Conservation (phyloP, 2,797 vertebrate genomes). For the Thaleichthys pacificus region DNA sequence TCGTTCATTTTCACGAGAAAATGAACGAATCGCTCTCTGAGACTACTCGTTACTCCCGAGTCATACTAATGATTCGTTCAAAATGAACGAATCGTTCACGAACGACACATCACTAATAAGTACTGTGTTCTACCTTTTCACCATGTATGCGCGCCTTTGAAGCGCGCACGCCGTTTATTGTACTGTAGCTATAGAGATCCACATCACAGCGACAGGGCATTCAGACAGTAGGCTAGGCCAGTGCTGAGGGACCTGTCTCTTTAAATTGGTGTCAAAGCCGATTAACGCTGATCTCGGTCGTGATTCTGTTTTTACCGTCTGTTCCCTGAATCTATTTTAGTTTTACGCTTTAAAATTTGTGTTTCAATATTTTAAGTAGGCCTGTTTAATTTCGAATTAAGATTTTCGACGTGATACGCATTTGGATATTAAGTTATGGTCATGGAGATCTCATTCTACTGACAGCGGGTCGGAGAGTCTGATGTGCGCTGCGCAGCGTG, state of each 20-base stretch:
- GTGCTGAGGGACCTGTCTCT: conserved; percentile 76
- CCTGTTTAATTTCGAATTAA: not conserved
- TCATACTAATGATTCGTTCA: too few species aligned
- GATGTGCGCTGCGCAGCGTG: conserved; percentile 29
- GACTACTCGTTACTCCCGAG: too few species aligned
- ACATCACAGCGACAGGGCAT: too few species aligned
- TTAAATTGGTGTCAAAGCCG: conserved; percentile 86
- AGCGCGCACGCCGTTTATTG: not conserved
- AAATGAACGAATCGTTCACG: too few species aligned
- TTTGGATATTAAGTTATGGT: conserved; percentile 28
- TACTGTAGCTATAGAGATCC: not conserved
- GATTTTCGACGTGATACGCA: not conserved
- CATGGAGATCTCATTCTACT: conserved; percentile 13
- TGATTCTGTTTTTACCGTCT: conserved; percentile 77
- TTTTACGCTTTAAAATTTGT: conserved; percentile 15
- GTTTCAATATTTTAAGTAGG: not conserved
- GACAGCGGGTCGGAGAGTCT: not conserved
- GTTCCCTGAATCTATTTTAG: conserved; percentile 61
- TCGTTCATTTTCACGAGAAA: too few species aligned
- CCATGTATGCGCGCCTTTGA: conserved; percentile 4
- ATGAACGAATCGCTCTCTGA: too few species aligned
- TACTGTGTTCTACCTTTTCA: not conserved
- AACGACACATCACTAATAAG: too few species aligned
- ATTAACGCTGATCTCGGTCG: conserved; percentile 84
- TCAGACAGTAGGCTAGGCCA: not conserved